Conservation (phyloP, 1,140 invertebrate genomes). For the Anastrepha ludens region DNA sequence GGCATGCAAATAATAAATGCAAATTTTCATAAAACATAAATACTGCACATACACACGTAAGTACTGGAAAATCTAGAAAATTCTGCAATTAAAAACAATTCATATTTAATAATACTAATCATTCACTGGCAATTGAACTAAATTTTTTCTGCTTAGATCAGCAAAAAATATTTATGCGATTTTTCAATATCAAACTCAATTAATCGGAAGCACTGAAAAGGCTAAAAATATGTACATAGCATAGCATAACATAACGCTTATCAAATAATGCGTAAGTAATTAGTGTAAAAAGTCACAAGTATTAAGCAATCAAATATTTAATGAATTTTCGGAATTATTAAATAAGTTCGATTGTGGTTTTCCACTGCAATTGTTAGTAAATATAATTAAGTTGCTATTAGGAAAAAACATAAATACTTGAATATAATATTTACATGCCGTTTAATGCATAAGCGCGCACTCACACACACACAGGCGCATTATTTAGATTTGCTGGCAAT, state of each 20-base stretch:
- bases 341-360: slow-evolving; percentile 44
- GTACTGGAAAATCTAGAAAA: not conserved
- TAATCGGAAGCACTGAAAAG: slow-evolving; percentile 20
- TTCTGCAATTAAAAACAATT: not conserved
- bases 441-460: not conserved
- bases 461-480: not conserved
- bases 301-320: slow-evolving; percentile 50
- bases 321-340: slow-evolving; percentile 24
- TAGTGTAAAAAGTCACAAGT: slow-evolving; percentile 36
- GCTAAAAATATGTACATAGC: not conserved
- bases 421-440: not conserved
- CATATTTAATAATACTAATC: slow-evolving; percentile 24
- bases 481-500: not conserved
- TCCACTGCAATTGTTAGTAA: slow-evolving; percentile 3
- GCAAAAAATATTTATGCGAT: not conserved
- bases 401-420: not conserved
- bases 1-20: no score
- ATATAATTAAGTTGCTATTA: slow-evolving; percentile 36
- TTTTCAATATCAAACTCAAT: slow-evolving; percentile 11
- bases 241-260: not conserved
- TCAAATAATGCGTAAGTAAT: slow-evolving; percentile 13
- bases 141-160: not conserved
- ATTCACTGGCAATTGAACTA: not conserved
- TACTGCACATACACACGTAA: not conserved
- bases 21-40: not conserved